Percentiles rank a stretch among this genome's conserved stretches.
Conservation (phyloP, 1,140 invertebrate species). For the Meloidogyne exigua region DNA sequence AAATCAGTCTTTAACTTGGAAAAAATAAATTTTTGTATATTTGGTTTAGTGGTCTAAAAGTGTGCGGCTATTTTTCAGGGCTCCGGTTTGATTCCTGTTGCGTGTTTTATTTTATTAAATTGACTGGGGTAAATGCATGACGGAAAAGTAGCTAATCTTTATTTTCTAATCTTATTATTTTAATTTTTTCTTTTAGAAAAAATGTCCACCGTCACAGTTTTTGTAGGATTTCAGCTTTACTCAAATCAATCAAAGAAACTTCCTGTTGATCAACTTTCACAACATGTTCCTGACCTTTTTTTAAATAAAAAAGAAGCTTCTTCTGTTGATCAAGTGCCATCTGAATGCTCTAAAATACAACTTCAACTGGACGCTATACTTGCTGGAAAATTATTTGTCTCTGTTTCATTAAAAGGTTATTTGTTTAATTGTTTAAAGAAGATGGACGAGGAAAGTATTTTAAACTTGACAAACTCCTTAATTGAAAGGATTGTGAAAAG, state of each 20-base stretch:
- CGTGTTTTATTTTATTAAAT: too few relatives aligned
- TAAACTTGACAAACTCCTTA: neutral
- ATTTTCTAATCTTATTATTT: neutral
- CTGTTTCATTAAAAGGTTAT: neutral
- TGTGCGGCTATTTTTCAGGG: too few relatives aligned
- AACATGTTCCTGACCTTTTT: constrained; percentile 6
- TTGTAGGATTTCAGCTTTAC: constrained; percentile 1
- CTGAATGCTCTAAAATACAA: neutral
- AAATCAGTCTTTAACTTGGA: too few relatives aligned
- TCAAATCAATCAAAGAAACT: neutral
- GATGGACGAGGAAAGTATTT: neutral
- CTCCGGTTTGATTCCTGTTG: too few relatives aligned
- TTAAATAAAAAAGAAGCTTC: constrained; percentile 18
- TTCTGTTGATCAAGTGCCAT: neutral
- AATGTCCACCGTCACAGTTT: neutral
- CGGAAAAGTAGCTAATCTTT: too few relatives aligned
- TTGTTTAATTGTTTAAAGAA: neutral
- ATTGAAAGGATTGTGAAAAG: neutral
- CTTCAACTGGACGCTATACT: neutral
- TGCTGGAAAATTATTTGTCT: neutral
- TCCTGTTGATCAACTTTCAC: constrained; percentile 2
- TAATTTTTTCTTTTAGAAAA: neutral
- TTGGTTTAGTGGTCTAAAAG: too few relatives aligned
- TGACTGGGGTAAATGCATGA: too few relatives aligned
- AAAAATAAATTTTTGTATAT: too few relatives aligned